Base-by-base conservation (phyloP, 1,140 invertebrate genomes). In the Euura saliciscinereae region DNA sequence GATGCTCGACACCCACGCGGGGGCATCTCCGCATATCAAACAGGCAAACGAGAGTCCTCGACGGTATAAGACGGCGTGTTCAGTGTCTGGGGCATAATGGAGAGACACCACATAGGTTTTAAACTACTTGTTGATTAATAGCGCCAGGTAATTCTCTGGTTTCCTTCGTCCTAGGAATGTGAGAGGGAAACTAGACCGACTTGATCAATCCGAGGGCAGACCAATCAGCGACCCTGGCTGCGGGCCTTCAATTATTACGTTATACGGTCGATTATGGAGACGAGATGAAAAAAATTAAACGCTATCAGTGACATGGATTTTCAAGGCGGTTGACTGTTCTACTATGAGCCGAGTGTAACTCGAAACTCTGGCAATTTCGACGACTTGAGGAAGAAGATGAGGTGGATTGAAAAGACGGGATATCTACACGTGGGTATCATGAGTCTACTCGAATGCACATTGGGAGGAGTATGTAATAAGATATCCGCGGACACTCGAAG, bases 401-500 rank as follows among this genome's bases (percentile, higher is more conserved):
- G 13, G 51, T 59, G 51, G 13, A 59, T n/a, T 59, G 13, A n/a
- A 28, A 28, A 59, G 10, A 8, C 51, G 51, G 28, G 28, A 28
- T 28, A 28, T 59, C 51, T 8, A 59, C 51, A 59, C 51, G 51
- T 59, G 51, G 51, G 51, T 59, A 59, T 59, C 3, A 59, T n/a
- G 51, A n/a, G 51, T n/a, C 10, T 59, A 59, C 51, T 59, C 51
- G 13, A 59, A 59, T 59, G 51, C 13, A 59, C 13, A 59, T n/a
- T 8, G 51, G 51, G 51, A 59, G 81, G 86, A 86, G 84, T 85
- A 82, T 87, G 85, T 87, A 87, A 87, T 87, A 87, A 86, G 86
- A 87, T 87, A 87, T 87, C 86, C 85, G 86, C 86, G 86, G 86
- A 87, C 86, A 87, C 85, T 87, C 86, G 85, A 87, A 87, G 86